phyloP scores from a whole-genome alignment of 2,888 invertebrate species.

The Eupithecia subfuscata region DNA sequence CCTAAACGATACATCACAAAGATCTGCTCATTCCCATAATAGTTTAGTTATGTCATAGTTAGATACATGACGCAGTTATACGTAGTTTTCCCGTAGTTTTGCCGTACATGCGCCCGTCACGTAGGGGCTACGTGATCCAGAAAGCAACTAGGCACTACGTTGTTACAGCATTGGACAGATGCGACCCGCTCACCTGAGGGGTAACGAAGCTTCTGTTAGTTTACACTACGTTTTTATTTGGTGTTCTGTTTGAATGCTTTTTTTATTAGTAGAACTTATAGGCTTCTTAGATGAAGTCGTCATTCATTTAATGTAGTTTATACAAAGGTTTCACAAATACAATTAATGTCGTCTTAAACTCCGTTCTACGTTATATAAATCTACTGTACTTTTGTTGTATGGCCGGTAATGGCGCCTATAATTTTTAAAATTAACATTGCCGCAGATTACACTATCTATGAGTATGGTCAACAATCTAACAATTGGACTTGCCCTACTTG shows the following conservation, averaged over 20 bases:
- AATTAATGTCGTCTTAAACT: too few species aligned
- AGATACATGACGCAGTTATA: background rate
- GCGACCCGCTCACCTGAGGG: slow-evolving; percentile 24
- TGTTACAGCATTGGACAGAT: slow-evolving; percentile 27
- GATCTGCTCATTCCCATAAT: background rate
- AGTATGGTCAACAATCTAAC: background rate
- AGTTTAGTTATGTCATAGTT: background rate
- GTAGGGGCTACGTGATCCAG: slow-evolving; percentile 41
- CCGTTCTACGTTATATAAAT: too few species aligned
- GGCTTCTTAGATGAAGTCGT: background rate
- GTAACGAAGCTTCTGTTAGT: slow-evolving; percentile 21
- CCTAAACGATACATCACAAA: background rate
- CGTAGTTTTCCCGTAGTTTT: slow-evolving; percentile 11
- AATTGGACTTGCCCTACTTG: background rate
- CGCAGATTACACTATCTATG: too few species aligned
- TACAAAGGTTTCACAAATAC: too few species aligned
- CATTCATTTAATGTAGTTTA: too few species aligned
- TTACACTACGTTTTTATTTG: background rate
- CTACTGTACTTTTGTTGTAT: too few species aligned
- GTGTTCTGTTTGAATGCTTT: background rate
- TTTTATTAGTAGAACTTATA: background rate
- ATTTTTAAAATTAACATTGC: background rate
- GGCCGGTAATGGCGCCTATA: too few species aligned
- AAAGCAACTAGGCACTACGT: slow-evolving; percentile 31
- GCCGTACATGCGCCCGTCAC: slow-evolving; percentile 37